Evolutionary conservation across 2,888 invertebrate species (phyloP).

Genomic region (Orthonychiurus folsomi): DNA sequence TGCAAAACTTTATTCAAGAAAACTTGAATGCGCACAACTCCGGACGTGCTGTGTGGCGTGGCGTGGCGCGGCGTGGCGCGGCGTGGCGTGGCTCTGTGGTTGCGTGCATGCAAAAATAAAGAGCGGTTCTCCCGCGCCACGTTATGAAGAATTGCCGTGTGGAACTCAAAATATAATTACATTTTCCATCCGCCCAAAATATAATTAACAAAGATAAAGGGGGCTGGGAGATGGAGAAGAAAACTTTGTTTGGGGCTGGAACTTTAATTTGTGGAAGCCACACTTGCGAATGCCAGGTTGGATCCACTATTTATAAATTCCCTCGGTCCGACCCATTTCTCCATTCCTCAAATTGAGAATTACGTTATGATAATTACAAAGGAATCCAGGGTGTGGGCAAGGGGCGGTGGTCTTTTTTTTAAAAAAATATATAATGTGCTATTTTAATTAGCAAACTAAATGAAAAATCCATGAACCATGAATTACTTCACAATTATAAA

Average conservation of each 20-base stretch:
- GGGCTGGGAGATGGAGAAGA: too few species aligned
- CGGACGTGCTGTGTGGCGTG: too few species aligned
- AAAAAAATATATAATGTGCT: not conserved
- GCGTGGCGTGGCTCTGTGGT: too few species aligned
- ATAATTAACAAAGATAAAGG: not conserved
- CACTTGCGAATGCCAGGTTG: not conserved
- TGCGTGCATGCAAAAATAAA: too few species aligned
- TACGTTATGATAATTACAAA: not conserved
- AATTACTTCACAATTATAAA: too few species aligned
- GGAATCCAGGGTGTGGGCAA: not conserved
- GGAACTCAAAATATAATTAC: not conserved
- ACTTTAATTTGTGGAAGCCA: not conserved
- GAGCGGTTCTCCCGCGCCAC: too few species aligned
- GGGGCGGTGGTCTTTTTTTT: not conserved
- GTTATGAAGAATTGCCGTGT: too few species aligned
- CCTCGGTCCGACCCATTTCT: not conserved
- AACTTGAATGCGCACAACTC: too few species aligned
- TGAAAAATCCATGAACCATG: not conserved
- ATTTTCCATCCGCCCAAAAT: not conserved
- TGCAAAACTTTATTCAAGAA: too few species aligned
- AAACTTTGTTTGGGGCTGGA: not conserved
- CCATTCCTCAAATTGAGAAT: not conserved
- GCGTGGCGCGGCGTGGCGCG: too few species aligned
- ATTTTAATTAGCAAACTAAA: not conserved
- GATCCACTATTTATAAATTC: not conserved